Base-by-base conservation (phyloP, 2,113 vertebrate genomes). In the Microtus ochrogaster region DNA sequence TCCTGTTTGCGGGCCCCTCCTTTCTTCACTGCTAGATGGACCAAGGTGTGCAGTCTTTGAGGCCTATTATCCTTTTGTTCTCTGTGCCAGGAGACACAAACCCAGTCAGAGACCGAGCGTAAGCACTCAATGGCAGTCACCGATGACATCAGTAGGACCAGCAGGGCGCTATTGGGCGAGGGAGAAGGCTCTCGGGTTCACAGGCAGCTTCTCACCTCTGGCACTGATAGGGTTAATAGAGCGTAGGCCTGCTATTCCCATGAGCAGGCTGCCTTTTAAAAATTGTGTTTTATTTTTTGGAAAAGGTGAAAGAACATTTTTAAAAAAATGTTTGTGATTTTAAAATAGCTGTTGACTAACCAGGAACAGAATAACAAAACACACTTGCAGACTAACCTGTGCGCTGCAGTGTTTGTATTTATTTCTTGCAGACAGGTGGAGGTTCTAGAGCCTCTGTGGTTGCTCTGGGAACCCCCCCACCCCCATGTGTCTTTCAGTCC, bases 221-320 rank as follows among this genome's bases (percentile, higher is more conserved):
- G 63, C 36, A 26, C 49, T 47, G 47, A 68, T 84, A 36, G 63
- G 21, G 0, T 74, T 47, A 7, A 33, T 8, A 83, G 26, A 63
- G 16, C 63, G 1, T 70, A 91, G 70, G 41, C 5, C 21, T n/a
- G 52, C 3, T 12, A 30, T 87, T 93, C 89, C 44, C 36, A 1
- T 44, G 52, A 61, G 85, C 30, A 2, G 41, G 3, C 2, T 47
- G 16, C 2, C 16, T 63, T 65, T 84, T 84, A 41, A 41, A 41
- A 28, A 5, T 8, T 63, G 41, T 0, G 28, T 39, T 95, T 84
- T 88, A 55, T 52, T 66, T 8, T 21, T 52, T 90, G 10, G 47
- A 66, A 92, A 94, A 84, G 4, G 26, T 87, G 74, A 76, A 92
- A 78, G 58, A 92, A 74, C n/a, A 58, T 81, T 85, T 81, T 81